Conservation (phyloP, 1,140 invertebrate species). For the Metopolophium dirhodum region DNA sequence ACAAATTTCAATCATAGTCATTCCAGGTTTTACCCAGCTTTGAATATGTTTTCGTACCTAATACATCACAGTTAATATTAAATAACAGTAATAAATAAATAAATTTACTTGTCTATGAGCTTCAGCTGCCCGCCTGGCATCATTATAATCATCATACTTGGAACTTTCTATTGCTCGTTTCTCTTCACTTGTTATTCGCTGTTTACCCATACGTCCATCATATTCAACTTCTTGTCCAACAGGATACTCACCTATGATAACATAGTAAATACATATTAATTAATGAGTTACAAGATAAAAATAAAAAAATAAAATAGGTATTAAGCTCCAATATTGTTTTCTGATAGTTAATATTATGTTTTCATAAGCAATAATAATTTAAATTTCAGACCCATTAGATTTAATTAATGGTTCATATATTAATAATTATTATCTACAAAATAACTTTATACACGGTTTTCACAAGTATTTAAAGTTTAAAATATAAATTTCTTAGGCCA, state of each 20-base stretch:
- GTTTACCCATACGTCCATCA: constrained; percentile 84
- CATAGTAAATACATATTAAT: not conserved
- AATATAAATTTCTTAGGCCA: not conserved
- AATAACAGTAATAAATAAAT: not conserved
- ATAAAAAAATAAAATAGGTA: not conserved
- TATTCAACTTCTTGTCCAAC: constrained; percentile 83
- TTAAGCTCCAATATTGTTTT: not conserved
- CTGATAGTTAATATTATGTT: too few species aligned
- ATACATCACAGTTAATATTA: not conserved
- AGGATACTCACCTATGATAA: constrained; percentile 71
- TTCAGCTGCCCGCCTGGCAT: constrained; percentile 94
- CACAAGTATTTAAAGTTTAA: not conserved
- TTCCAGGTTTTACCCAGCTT: constrained; percentile 93
- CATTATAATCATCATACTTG: constrained; percentile 91
- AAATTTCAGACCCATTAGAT: not conserved
- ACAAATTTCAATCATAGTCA: constrained; percentile 99
- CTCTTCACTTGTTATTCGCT: constrained; percentile 89
- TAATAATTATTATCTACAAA: not conserved
- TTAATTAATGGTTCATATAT: not conserved
- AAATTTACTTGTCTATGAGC: constrained; percentile 86
- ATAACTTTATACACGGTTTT: not conserved
- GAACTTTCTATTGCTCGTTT: constrained; percentile 82
- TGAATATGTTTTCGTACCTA: constrained; percentile 90
- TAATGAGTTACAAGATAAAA: not conserved
- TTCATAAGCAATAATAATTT: too few species aligned